Evolutionary conservation across 2,888 invertebrate species (phyloP).

Genomic region (Hyppa rectilinea): DNA sequence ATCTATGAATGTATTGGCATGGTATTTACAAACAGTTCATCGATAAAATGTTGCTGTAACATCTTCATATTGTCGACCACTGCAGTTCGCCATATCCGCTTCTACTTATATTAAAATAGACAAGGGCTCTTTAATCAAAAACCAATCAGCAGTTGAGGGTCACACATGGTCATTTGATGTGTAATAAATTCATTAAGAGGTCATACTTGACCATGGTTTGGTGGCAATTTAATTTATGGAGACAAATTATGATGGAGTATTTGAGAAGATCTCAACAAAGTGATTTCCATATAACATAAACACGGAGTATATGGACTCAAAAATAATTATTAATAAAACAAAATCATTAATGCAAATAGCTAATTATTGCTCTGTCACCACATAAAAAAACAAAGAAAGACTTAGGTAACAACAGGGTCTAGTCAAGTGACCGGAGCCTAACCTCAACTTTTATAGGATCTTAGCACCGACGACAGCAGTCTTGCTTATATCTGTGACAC

Average conservation of each 20-base stretch:
- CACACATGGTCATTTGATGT: slow-evolving; percentile 20
- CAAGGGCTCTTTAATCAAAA: slow-evolving; percentile 46
- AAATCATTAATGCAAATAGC: neutral
- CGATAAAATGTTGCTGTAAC: slow-evolving; percentile 27
- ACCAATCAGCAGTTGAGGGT: slow-evolving; percentile 32
- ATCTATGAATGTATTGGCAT: slow-evolving; percentile 55
- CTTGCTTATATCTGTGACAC: neutral
- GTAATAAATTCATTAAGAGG: slow-evolving; percentile 32
- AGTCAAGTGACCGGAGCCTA: slow-evolving; percentile 21
- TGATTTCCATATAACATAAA: slow-evolving; percentile 1
- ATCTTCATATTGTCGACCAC: slow-evolving; percentile 16
- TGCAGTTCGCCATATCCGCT: slow-evolving; percentile 5
- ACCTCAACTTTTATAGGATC: slow-evolving; percentile 24
- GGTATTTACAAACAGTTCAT: slow-evolving; percentile 49
- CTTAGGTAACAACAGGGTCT: slow-evolving; percentile 31
- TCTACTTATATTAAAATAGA: slow-evolving; percentile 12
- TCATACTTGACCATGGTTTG: slow-evolving; percentile 36
- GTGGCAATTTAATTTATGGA: slow-evolving; percentile 11
- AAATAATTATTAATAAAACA: neutral
- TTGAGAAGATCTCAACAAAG: slow-evolving; percentile 1
- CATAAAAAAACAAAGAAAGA: slow-evolving; percentile 13
- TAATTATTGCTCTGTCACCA: neutral
- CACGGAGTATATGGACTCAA: neutral
- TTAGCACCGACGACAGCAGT: slow-evolving; percentile 4
- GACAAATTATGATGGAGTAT: neutral